A percentile compares a stretch with the other conserved stretches of the same genome.
Evolutionary conservation across 1,140 invertebrate genomes (phyloP).

Genomic region (Drosophila virilis): DNA sequence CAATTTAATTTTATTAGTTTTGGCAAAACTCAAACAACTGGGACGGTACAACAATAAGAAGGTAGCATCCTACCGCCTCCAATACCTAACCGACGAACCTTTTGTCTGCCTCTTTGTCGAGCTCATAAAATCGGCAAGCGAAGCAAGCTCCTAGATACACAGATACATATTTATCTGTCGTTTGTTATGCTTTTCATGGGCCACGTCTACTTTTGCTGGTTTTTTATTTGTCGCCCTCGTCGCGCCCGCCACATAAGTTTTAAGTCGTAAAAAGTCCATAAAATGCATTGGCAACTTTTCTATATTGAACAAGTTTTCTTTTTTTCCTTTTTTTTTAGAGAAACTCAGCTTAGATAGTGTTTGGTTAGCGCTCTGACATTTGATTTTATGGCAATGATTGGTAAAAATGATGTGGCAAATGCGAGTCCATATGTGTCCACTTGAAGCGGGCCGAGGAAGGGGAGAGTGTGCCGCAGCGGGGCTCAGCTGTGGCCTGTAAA

Average conservation of each 20-base stretch:
- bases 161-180: slow-evolving; percentile 72
- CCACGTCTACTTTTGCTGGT: slow-evolving; percentile 41
- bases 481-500: slow-evolving; percentile 39
- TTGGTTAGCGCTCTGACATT: slow-evolving; percentile 47
- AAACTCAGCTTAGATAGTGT: slow-evolving; percentile 31
- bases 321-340: not conserved
- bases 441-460: not conserved
- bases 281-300: slow-evolving; percentile 78
- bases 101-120: slow-evolving; percentile 46
- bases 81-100: slow-evolving; percentile 12
- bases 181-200: slow-evolving; percentile 77
- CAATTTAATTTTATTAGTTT: slow-evolving; percentile 83
- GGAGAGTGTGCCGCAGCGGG: not conserved
- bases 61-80: slow-evolving; percentile 30
- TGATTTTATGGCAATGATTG: slow-evolving; percentile 78
- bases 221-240: slow-evolving; percentile 35
- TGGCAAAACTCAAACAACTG: slow-evolving; percentile 80
- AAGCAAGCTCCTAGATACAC: slow-evolving; percentile 34
- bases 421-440: slow-evolving; percentile 34
- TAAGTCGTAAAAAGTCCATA: slow-evolving; percentile 80
- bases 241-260: slow-evolving; percentile 73
- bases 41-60: slow-evolving; percentile 68
- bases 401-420: slow-evolving; percentile 77
- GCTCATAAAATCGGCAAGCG: slow-evolving; percentile 67
- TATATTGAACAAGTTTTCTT: slow-evolving; percentile 9